phyloP scores from a whole-genome alignment of 2,797 vertebrate species.

The Kryptolebias ocellatus region DNA sequence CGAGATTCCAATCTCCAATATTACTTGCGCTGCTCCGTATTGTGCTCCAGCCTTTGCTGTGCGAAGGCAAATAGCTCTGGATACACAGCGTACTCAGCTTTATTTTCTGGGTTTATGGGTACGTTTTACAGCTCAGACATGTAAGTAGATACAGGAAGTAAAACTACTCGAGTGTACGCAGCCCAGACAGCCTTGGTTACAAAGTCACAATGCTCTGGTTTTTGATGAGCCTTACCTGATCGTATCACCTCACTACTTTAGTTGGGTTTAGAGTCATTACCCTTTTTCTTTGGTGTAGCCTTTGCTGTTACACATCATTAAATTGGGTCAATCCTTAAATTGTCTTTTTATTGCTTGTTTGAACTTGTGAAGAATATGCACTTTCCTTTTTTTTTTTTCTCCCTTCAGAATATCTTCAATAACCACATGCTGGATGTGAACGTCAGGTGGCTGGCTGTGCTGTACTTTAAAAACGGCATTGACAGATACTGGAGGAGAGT shows the following conservation, averaged over 20 bases:
- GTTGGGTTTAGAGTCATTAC: background rate
- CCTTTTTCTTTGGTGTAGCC: background rate
- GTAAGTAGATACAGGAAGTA: slow-evolving; percentile 10
- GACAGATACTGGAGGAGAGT: slow-evolving; percentile 98
- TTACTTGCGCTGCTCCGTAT: slow-evolving; percentile 11
- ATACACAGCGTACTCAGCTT: slow-evolving; percentile 7
- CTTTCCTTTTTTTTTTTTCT: slow-evolving; percentile 16
- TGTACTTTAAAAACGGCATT: slow-evolving; percentile 99
- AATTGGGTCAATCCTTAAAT: slow-evolving; percentile 13
- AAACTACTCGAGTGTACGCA: slow-evolving; percentile 12
- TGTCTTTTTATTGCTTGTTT: slow-evolving; percentile 4
- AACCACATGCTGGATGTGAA: slow-evolving; percentile 96
- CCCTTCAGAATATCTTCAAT: slow-evolving; percentile 92
- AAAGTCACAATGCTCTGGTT: slow-evolving; percentile 2
- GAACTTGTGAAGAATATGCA: slow-evolving; percentile 1
- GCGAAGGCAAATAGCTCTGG: slow-evolving; percentile 35
- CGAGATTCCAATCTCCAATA: slow-evolving; percentile 36
- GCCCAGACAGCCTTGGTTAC: background rate
- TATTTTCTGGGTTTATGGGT: slow-evolving; percentile 25
- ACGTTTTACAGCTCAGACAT: slow-evolving; percentile 20
- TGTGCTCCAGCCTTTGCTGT: slow-evolving; percentile 24
- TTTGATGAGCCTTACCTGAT: slow-evolving; percentile 1
- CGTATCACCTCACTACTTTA: background rate
- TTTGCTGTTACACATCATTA: slow-evolving; percentile 8
- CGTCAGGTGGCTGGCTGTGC: slow-evolving; percentile 95